Base-by-base conservation (phyloP, 2,888 invertebrate genomes). In the Leuctra nigra region DNA sequence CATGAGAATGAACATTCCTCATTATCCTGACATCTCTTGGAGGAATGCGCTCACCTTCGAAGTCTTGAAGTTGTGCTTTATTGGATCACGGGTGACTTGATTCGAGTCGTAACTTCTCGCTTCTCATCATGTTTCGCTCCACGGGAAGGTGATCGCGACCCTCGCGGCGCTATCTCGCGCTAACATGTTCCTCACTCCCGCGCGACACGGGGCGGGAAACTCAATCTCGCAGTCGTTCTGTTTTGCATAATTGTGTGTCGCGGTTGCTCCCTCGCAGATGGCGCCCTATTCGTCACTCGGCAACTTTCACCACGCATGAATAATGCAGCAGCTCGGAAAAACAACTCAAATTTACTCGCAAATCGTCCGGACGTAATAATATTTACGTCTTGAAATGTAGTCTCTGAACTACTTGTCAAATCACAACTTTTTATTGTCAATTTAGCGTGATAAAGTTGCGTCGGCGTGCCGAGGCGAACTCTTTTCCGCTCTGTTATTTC, bases 341-440 rank as follows among this genome's bases (percentile, higher is more conserved):
- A 47, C 47, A 47, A 47, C 24, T 47, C 47, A 47, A 47, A 47
- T 47, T 47, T 46, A 46, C 46, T 23, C 23, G 22, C 22, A 46
- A 46, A 46, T 46, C 25, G 47, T 24, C 24, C 25, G 16, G 39
- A 39, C 39, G 39, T 39, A 39, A 39, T 39, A 39, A 39, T 39
- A 39, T 39, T 39, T 39, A 20, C 39, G 20, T 39, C 39, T n/a
- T 20, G n/a, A 36, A 4, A 36, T 14, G n/a, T n/a, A n/a, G n/a
- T n/a, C n/a, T n/a, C n/a, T n/a, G n/a, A n/a, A n/a, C n/a, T n/a
- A n/a, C n/a, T n/a, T n/a, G n/a, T n/a, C n/a, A 39, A 39, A 16
- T 39, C 16, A 20, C 20, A 18, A 39, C 39, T 18, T 39, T 39
- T 39, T 39, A 39, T 39, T 39, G 39, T 39, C 39, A 39, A 39